Conservation (phyloP, 2,113 vertebrate species). For the Motacilla tschutschensis region DNA sequence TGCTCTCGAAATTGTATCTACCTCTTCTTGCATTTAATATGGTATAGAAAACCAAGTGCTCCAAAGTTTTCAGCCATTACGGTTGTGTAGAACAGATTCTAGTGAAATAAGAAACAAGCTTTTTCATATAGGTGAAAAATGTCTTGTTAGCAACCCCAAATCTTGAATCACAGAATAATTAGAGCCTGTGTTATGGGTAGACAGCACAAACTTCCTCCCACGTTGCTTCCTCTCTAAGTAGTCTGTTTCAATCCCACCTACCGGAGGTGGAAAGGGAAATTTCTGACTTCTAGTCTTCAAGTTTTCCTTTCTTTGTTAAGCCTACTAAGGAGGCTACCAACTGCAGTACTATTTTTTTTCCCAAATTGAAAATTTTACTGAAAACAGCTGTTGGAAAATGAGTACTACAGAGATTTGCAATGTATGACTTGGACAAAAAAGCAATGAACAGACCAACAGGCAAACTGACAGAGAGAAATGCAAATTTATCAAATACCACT, state of each 20-base stretch:
- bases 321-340: background rate
- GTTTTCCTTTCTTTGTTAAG: slow-evolving; percentile 17
- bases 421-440: background rate
- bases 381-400: background rate
- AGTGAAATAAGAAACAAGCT: background rate
- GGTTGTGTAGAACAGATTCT: background rate
- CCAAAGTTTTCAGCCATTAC: background rate
- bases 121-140: background rate
- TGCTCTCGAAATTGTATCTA: background rate
- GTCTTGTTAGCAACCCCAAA: background rate
- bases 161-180: slow-evolving; percentile 15
- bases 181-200: background rate
- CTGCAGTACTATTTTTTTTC: background rate
- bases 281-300: slow-evolving; percentile 18
- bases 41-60: background rate
- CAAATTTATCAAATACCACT: background rate
- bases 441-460: background rate
- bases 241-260: slow-evolving; percentile 25
- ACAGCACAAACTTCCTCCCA: slow-evolving; percentile 40
- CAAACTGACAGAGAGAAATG: background rate
- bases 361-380: background rate
- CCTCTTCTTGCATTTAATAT: background rate
- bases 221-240: background rate
- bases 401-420: background rate
- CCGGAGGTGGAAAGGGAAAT: slow-evolving; percentile 12